Conservation (phyloP, 1,140 invertebrate genomes). For the Pectinophora gossypiella region DNA sequence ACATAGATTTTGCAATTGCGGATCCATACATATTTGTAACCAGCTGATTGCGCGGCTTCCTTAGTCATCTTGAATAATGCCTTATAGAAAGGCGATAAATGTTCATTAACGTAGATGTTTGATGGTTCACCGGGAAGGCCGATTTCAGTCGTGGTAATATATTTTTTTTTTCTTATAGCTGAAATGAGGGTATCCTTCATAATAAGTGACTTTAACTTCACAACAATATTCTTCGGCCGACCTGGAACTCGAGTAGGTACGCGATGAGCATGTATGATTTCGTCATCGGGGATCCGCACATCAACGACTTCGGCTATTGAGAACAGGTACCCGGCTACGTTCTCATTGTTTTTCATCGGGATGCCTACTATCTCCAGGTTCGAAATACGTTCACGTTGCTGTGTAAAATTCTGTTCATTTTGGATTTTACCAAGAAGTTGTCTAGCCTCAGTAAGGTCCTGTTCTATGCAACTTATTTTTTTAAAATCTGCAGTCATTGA, state of each 20-base stretch:
- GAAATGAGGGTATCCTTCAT: slow-evolving; percentile 6
- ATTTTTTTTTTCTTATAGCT: neutral
- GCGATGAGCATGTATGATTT: neutral
- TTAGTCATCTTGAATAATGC: neutral
- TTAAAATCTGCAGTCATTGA: neutral
- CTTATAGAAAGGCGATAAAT: neutral
- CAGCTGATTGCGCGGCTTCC: neutral
- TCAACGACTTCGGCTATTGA: neutral
- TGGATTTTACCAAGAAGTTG: neutral
- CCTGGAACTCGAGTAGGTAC: neutral
- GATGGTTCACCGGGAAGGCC: neutral
- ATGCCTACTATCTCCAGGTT: slow-evolving; percentile 2
- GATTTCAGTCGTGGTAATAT: slow-evolving; percentile 3
- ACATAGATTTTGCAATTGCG: too few species aligned
- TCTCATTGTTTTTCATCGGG: neutral
- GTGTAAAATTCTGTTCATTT: neutral
- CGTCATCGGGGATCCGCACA: neutral
- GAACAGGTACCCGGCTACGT: neutral
- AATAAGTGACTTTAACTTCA: too few species aligned
- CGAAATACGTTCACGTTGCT: neutral
- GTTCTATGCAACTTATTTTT: too few species aligned
- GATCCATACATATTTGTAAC: slow-evolving; percentile 4
- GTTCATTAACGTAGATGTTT: slow-evolving; percentile 5
- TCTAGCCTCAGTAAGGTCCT: neutral
- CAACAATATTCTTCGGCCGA: neutral